Evolutionary conservation across 2,113 vertebrate genomes (phyloP).

Genomic region (Saccopteryx leptura): DNA sequence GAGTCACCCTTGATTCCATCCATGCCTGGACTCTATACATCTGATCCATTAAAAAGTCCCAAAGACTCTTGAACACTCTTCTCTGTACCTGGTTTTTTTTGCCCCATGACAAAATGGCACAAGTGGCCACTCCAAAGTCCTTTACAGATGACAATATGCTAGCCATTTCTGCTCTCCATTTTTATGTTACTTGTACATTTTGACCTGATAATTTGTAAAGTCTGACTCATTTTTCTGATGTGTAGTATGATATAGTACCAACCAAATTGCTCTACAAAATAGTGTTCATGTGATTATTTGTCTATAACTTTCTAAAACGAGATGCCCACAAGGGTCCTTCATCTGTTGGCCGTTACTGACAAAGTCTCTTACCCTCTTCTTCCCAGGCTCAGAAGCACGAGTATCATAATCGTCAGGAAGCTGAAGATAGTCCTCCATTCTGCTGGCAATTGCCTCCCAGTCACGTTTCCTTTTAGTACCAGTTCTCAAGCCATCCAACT

Average conservation of each 20-base stretch:
- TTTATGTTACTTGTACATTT: slow-evolving; percentile 40
- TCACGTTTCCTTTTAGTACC: slow-evolving; percentile 97
- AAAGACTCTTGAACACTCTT: neutral
- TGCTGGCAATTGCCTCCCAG: slow-evolving; percentile 92
- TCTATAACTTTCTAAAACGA: slow-evolving; percentile 20
- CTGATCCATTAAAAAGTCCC: neutral
- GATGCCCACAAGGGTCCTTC: neutral
- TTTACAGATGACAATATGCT: neutral
- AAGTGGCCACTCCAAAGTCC: neutral
- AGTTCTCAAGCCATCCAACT: slow-evolving; percentile 96
- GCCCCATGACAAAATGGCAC: slow-evolving; percentile 16
- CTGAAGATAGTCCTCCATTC: slow-evolving; percentile 98
- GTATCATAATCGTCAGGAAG: slow-evolving; percentile 99
- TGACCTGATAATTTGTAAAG: neutral
- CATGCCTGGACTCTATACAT: neutral
- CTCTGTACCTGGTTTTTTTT: neutral
- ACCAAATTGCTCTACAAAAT: slow-evolving; percentile 15
- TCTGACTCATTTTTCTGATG: neutral
- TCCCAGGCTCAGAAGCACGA: slow-evolving; percentile 97
- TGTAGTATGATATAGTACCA: neutral
- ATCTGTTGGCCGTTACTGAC: neutral
- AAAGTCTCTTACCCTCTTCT: slow-evolving; percentile 94
- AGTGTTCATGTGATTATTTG: neutral
- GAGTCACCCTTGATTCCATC: neutral
- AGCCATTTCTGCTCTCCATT: neutral